Base-by-base conservation (phyloP, 1,140 invertebrate species). In the Anoplolepis gracilipes region DNA sequence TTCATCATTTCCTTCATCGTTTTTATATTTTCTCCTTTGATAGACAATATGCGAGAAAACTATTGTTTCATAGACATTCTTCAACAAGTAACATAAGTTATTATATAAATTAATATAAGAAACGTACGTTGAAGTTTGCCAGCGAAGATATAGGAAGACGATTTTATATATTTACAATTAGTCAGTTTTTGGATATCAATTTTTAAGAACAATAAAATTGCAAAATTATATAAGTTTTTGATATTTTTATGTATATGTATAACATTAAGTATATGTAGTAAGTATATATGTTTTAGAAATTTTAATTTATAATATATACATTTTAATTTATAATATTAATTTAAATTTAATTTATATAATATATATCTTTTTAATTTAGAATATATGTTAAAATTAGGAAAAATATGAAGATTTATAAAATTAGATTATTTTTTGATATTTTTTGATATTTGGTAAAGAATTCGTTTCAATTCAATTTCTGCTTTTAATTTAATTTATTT, bases 1-100 rank as follows among this genome's bases (percentile, higher is more conserved):
- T n/a, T n/a, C n/a, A n/a, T n/a, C n/a, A n/a, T n/a, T n/a, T n/a
- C n/a, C n/a, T n/a, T n/a, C n/a, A n/a, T n/a, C n/a, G n/a, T n/a
- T n/a, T n/a, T n/a, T n/a, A n/a, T n/a, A n/a, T n/a, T n/a, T n/a
- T n/a, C n/a, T n/a, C n/a, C 99, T 0, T 95, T 99, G 57, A 99
- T 98, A 36, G 99, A 99, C 93, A 98, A 99, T 90, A n/a, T n/a
- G 97, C 98, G 59, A 96, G 98, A 65, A 98, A 98, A 93, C 95
- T 96, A 55, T 97, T 97, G 95, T 97, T 98, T 96, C 96, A 99
- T 77, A 96, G 98, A 76, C 99, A 99, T 95, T 99, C 99, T 95
- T 98, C 98, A 8, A 97, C 98, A 30, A 96, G 97, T 90, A 97
- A 97, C 42, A 98, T 99, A 65, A 99, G 98, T 33, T 98, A 98